Conservation (phyloP, 2,888 invertebrate species). For the Pseudococcus viburni region DNA sequence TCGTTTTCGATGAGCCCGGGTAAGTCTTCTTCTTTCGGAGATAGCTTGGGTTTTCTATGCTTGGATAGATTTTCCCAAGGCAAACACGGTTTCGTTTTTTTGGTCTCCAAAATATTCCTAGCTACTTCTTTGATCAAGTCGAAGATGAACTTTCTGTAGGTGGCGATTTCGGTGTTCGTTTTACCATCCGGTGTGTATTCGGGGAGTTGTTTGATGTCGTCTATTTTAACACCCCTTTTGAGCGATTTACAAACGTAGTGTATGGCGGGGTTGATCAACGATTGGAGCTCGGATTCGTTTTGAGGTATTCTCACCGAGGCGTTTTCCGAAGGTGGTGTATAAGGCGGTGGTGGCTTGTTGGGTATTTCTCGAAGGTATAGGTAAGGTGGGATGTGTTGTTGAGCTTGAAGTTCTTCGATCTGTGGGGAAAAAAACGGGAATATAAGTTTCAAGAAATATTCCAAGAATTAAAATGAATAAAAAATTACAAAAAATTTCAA, state of each 20-base stretch:
- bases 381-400: conserved; percentile 68
- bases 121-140: conserved; percentile 78
- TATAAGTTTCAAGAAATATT: too few species aligned
- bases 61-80: conserved; percentile 73
- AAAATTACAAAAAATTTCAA: neutral
- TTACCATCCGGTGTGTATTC: conserved; percentile 68
- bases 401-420: conserved; percentile 76
- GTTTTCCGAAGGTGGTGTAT: conserved; percentile 76
- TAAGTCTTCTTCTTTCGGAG: conserved; percentile 66
- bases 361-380: conserved; percentile 79
- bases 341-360: conserved; percentile 84
- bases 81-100: conserved; percentile 67
- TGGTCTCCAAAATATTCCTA: conserved; percentile 73
- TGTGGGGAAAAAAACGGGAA: conserved; percentile 69
- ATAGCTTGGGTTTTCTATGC: conserved; percentile 73
- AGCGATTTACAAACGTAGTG: conserved; percentile 51
- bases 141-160: conserved; percentile 76
- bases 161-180: conserved; percentile 67
- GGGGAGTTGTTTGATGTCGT: conserved; percentile 70
- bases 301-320: conserved; percentile 22
- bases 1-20: conserved; percentile 57
- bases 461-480: too few species aligned
- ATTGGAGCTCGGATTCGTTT: conserved; percentile 51
- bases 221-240: conserved; percentile 71
- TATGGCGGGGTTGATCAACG: neutral